A percentile compares a stretch with the other conserved stretches of the same genome.
phyloP scores from a whole-genome alignment of 2,797 vertebrate species.

The Typhlichthys subterraneus region DNA sequence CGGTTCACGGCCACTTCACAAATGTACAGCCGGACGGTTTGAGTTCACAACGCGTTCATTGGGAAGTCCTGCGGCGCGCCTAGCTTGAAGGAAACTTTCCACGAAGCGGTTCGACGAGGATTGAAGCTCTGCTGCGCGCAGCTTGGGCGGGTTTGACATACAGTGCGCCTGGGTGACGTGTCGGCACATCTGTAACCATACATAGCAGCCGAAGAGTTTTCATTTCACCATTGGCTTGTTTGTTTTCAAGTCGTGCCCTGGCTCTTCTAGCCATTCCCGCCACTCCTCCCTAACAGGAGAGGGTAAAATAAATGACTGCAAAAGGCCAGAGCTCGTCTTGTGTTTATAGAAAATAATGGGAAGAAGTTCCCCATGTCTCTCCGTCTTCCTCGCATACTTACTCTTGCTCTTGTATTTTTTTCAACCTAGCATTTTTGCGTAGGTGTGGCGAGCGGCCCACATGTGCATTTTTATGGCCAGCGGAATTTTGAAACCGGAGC shows the following conservation, averaged over 20 bases:
- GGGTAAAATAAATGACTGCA: neutral
- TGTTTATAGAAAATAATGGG: conserved; percentile 41
- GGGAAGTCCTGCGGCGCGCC: too few species aligned
- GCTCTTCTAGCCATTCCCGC: neutral
- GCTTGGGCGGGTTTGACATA: neutral
- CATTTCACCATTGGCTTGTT: conserved; percentile 6
- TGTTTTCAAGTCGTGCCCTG: neutral
- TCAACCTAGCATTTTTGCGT: conserved; percentile 66
- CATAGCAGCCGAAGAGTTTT: conserved; percentile 1
- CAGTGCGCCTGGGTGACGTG: neutral
- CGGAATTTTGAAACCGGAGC: conserved; percentile 73
- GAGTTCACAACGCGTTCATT: too few species aligned
- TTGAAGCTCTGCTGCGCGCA: neutral
- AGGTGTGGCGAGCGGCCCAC: conserved; percentile 70
- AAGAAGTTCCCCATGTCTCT: conserved; percentile 19
- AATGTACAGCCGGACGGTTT: neutral
- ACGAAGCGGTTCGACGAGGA: neutral
- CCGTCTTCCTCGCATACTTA: conserved; percentile 33
- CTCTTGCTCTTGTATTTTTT: conserved; percentile 30
- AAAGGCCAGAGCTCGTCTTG: neutral
- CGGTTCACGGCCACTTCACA: conserved; percentile 10
- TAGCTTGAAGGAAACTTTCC: conserved; percentile 9
- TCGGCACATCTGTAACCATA: conserved; percentile 3
- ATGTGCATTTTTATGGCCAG: conserved; percentile 60
- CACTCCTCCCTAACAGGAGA: conserved; percentile 1